Evolutionary conservation across 2,888 invertebrate species (phyloP), one percentile per base, ranked within the genome.

Genomic region (Clusia tigrina): DNA sequence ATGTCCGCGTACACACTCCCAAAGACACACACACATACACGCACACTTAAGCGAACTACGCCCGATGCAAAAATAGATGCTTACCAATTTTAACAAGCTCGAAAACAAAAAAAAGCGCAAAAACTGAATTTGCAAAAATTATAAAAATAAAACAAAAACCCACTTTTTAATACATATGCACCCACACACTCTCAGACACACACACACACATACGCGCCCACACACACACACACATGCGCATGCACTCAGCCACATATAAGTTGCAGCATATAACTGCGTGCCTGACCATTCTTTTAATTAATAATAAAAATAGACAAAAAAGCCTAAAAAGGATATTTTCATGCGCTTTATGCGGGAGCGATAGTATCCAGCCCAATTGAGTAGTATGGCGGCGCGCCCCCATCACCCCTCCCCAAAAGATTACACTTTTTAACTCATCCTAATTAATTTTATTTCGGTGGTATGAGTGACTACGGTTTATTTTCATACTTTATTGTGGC

Each of bases 1-100:
- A 32, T 12, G 12, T 12, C 32, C 32, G 12, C 32, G 12, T 12
- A 32, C 32, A 32, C 32, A 32, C 32, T 32, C 32, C 32, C 32
- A 63, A 60, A 67, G 64, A 65, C 60, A 60, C 62, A 65, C 54
- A 64, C 26, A 51, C 65, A 52, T 38, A 67, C 61, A 64, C 64
- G 64, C 65, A 58, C 48, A 58, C 62, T 65, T 60, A 51, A 20
- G 18, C 65, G 38, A 58, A n/a, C n/a, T n/a, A n/a, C n/a, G n/a
- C n/a, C n/a, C n/a, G n/a, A n/a, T n/a, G n/a, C n/a, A n/a, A n/a
- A n/a, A n/a, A n/a, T n/a, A n/a, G n/a, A n/a, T n/a, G n/a, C n/a
- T n/a, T n/a, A n/a, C n/a, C n/a, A n/a, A n/a, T n/a, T n/a, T n/a
- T n/a, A n/a, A n/a, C n/a, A n/a, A n/a, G n/a, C n/a, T n/a, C n/a